phyloP scores from a whole-genome alignment of 2,797 vertebrate species.

The Oryzias sinensis region DNA sequence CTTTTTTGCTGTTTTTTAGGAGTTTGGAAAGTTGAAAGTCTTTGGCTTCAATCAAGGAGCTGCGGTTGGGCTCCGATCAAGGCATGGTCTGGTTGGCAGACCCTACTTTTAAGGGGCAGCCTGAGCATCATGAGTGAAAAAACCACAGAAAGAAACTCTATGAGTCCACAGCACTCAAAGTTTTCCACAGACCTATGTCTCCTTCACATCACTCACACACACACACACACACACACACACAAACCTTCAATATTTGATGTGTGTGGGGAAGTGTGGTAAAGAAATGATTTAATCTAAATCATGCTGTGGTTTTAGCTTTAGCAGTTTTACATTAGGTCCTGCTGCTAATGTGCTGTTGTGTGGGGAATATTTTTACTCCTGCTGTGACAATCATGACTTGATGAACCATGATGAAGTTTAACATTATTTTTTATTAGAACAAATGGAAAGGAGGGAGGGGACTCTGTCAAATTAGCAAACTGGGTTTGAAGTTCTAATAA shows the following conservation, averaged over 20 bases:
- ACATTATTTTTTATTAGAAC: conserved; percentile 42
- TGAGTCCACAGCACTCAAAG: conserved; percentile 42
- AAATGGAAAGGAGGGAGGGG: conserved; percentile 17
- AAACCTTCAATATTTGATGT: conserved; percentile 44
- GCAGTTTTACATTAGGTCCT: conserved; percentile 43
- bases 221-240: conserved; percentile 14
- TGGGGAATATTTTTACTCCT: conserved; percentile 38
- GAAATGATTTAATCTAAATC: conserved; percentile 62
- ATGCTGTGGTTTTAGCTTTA: conserved; percentile 55
- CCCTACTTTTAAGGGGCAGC: conserved; percentile 79
- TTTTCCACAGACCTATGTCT: conserved; percentile 59
- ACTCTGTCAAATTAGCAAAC: conserved; percentile 23
- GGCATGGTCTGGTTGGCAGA: conserved; percentile 75
- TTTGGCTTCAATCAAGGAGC: conserved; percentile 81
- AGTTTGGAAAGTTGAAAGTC: conserved; percentile 85
- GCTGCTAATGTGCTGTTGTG: conserved; percentile 50
- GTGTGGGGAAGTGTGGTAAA: conserved; percentile 46
- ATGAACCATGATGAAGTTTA: conserved; percentile 49
- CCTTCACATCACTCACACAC: conserved; percentile 6
- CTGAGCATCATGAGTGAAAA: conserved; percentile 64
- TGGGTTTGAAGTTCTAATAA: conserved; percentile 7
- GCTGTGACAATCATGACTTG: conserved; percentile 55
- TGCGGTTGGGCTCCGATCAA: conserved; percentile 65
- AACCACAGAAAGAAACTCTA: conserved; percentile 20
- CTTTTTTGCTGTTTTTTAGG: conserved; percentile 57